Base-by-base conservation (phyloP, 1,140 invertebrate genomes). In the Tetramorium parvispinum region DNA sequence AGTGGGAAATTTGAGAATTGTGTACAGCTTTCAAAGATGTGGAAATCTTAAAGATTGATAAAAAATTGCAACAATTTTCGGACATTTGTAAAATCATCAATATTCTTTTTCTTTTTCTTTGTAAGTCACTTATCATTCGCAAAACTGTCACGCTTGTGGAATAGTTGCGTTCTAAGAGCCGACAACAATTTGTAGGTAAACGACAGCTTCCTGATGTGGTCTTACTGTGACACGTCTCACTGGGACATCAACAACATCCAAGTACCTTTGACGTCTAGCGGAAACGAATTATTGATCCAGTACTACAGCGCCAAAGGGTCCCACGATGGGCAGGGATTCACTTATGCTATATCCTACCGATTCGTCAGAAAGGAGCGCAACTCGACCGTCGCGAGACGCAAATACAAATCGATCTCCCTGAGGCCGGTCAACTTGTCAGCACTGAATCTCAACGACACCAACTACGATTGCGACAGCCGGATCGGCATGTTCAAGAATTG, bases 241-340 rank as follows among this genome's bases (percentile, higher is more conserved):
- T 91, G 89, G 66, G 93, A 94, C 76, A 94, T 94, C 79, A 94
- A 94, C 85, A 94, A 94, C 73, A 94, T 94, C 24, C 94, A 94
- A 87, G 91, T 93, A 55, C 88, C 90, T 57, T 79, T 91, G 21
- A 89, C 66, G 32, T 94, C 94, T 24, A 92, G 81, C 21, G 93
- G 93, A 24, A 94, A 91, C 57, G 86, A 89, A 49, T 83, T 94
- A 37, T 85, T 94, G 27, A 92, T 94, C 76, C 94, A 93, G 77
- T 94, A 93, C 89, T 94, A 92, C 83, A 94, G 94, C 61, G 90
- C 92, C 37, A 92, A 88, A 13, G 94, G 94, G 51, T 94, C 94
- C 3, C 93, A 91, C 82, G 91, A 93, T 32, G 93, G 94, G 0
- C 93, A 94, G 59, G 94, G 93, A 82, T 94, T 94, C 61, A 94